Evolutionary conservation across 2,888 invertebrate genomes (phyloP).

Genomic region (Chrysotoxum bicinctum): DNA sequence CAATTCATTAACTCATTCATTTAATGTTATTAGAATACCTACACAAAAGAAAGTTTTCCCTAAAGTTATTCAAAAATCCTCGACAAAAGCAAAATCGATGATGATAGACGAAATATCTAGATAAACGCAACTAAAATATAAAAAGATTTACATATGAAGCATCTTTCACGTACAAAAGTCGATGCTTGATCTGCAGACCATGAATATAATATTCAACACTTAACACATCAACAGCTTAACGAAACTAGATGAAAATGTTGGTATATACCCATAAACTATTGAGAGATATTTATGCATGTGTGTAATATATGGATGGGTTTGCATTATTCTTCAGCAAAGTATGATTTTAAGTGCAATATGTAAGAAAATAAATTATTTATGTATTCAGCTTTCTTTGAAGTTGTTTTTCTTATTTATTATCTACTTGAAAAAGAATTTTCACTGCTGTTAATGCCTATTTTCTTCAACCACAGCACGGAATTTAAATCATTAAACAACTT

Average conservation of each 20-base stretch:
- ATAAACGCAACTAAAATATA: neutral
- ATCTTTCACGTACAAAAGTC: constrained; percentile 42
- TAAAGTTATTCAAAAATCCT: neutral
- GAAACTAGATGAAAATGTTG: neutral
- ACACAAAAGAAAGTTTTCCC: too few relatives aligned
- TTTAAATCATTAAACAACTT: neutral
- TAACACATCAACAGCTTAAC: too few relatives aligned
- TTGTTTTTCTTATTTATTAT: neutral
- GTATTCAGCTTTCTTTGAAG: neutral
- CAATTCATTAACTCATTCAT: too few relatives aligned
- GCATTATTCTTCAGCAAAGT: neutral
- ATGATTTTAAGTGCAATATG: neutral
- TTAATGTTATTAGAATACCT: too few relatives aligned
- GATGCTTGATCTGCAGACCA: constrained; percentile 49
- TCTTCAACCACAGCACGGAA: neutral
- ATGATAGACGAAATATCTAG: neutral
- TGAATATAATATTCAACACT: neutral
- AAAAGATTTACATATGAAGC: constrained; percentile 31
- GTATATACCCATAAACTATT: neutral
- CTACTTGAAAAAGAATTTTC: neutral
- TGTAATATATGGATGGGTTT: neutral
- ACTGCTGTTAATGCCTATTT: neutral
- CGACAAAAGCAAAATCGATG: neutral
- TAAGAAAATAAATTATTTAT: neutral
- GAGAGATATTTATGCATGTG: neutral